Conservation (phyloP, 1,140 invertebrate genomes). For the Bombus terrestris region DNA sequence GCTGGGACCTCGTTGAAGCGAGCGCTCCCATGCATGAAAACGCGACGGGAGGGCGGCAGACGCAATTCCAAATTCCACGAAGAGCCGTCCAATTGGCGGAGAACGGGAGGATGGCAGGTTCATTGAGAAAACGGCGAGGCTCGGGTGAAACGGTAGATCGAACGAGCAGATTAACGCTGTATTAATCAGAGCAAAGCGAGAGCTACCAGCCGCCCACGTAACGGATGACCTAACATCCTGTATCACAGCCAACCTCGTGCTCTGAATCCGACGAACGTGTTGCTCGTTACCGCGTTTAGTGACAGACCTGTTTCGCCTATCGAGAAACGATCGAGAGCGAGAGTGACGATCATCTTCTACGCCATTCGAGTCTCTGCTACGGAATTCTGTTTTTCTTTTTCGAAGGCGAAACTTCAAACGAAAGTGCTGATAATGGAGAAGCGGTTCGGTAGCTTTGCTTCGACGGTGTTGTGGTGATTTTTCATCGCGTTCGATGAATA, state of each 20-base stretch:
- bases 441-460: too few relatives aligned
- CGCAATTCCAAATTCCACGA: constrained; percentile 50
- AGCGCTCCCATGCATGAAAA: constrained; percentile 21
- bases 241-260: constrained; percentile 51
- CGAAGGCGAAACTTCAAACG: too few relatives aligned
- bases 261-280: constrained; percentile 51
- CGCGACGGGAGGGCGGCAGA: constrained; percentile 48
- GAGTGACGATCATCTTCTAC: neutral
- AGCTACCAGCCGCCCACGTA: constrained; percentile 63
- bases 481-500: too few relatives aligned
- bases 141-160: constrained; percentile 51
- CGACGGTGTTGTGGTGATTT: too few relatives aligned
- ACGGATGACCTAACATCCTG: constrained; percentile 67
- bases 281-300: neutral
- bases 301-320: neutral
- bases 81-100: constrained; percentile 33
- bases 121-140: constrained; percentile 32
- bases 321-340: neutral
- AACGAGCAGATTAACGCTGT: constrained; percentile 49
- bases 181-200: constrained; percentile 63
- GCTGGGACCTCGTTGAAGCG: neutral
- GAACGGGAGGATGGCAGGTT: neutral
- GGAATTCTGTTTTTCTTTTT: neutral
- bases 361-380: neutral
- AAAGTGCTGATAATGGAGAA: too few relatives aligned